Percentiles rank a stretch among this genome's conserved stretches.
Conservation (phyloP, 1,140 invertebrate genomes). For the Potamilus streckersoni region DNA sequence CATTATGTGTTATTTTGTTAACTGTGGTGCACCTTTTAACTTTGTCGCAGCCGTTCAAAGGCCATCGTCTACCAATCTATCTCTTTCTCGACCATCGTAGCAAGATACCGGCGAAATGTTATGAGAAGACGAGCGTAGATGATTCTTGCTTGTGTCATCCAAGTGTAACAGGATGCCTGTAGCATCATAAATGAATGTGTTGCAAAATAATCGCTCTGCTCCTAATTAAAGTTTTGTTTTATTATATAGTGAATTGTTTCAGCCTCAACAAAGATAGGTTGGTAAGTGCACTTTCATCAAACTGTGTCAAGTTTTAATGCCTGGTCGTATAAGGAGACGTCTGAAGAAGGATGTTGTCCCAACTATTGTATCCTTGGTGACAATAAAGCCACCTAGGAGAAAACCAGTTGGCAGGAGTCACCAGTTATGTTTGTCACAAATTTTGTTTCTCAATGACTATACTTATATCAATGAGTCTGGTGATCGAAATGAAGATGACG, state of each 20-base stretch:
- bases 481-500: neutral
- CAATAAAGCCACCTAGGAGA: constrained; percentile 1
- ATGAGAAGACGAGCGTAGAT: too few species aligned
- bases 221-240: neutral
- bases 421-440: neutral
- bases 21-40: too few species aligned
- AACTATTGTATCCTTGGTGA: neutral
- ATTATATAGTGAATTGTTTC: neutral
- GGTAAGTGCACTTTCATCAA: neutral
- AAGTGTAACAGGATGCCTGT: neutral
- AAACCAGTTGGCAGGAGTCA: neutral
- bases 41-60: too few species aligned
- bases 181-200: constrained; percentile 3
- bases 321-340: neutral
- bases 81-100: too few species aligned
- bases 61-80: too few species aligned
- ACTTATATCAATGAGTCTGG: neutral
- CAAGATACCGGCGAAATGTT: too few species aligned
- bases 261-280: constrained; percentile 1
- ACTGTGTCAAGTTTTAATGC: neutral
- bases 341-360: constrained; percentile 1
- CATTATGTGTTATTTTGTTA: too few species aligned
- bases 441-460: constrained; percentile 4
- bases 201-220: neutral
- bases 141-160: too few species aligned